Evolutionary conservation across 1,140 invertebrate species (phyloP), one percentile per base, ranked within the genome.

Genomic region (Galleria mellonella): DNA sequence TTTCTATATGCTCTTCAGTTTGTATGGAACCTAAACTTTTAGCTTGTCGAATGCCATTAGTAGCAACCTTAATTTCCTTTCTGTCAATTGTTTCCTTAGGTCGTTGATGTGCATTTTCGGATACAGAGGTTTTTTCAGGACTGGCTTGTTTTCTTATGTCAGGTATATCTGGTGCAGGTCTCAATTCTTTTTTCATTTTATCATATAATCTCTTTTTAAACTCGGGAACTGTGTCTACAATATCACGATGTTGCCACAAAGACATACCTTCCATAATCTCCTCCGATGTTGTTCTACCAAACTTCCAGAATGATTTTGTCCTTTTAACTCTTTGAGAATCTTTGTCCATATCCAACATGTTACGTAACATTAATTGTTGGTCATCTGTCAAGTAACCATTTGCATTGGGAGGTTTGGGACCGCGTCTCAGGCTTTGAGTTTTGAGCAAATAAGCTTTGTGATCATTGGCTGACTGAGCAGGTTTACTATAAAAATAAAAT

Each of bases 221-320:
- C 88, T 86, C 78, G 12, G 86, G 83, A 13, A 86, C 58, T 61
- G 90, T 89, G 84, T 93, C 92, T 0, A 95, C 93, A 32, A 95
- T 86, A 39, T 94, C 94, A n/a, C 93, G 85, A 69, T 95, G 94
- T 65, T 92, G 91, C 94, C 94, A 95, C 9, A 95, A 74, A 0
- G 93, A 91, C 94, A 95, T 95, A 0, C 94, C 94, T 53, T 94
- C 93, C 32, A 95, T 82, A 5, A 94, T 93, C 38, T 92, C 91
- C 45, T 89, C 89, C 27, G 91, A 89, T 9, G 90, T 88, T 1
- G 89, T 91, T 30, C 91, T 88, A 31, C 93, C 90, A 60, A 95
- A 94, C 56, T 92, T 91, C 94, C 93, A 95, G 53, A 95, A 94
- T 0, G 93, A 94, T 74, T 94, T 95, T 0, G 93, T 94, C 27